phyloP scores from a whole-genome alignment of 2,113 vertebrate genomes.

The Ophthalmolycus amberensis region DNA sequence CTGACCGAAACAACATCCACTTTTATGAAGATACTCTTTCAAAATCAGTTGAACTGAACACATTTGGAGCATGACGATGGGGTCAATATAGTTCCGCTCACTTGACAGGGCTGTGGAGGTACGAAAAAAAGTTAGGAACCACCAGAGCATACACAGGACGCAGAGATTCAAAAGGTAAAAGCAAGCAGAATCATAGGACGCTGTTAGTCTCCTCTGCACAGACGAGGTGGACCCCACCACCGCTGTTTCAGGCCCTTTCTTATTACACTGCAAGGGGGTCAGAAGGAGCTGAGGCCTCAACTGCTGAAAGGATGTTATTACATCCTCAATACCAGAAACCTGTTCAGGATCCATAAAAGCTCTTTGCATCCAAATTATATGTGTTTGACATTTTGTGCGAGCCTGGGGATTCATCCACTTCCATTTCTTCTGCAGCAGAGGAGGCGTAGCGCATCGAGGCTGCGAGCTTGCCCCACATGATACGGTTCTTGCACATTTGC shows the following conservation, averaged over 20 bases:
- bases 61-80: background rate
- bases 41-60: background rate
- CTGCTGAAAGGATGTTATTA: conserved; percentile 21
- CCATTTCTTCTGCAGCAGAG: background rate
- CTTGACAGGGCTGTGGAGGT: background rate
- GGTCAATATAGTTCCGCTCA: background rate
- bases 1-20: background rate
- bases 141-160: background rate
- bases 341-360: conserved; percentile 2
- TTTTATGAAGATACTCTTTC: background rate
- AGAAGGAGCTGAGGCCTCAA: background rate
- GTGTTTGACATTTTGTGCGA: conserved; percentile 9
- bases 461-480: background rate
- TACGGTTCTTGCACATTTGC: conserved; percentile 3
- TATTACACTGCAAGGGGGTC: background rate
- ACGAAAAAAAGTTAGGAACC: background rate
- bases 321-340: background rate
- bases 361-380: background rate
- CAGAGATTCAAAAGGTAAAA: background rate
- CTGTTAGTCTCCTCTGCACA: background rate
- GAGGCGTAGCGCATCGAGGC: background rate
- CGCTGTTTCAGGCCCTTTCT: background rate
- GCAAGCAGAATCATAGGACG: background rate
- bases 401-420: conserved; percentile 18
- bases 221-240: background rate